Evolutionary conservation across 2,113 vertebrate genomes (phyloP).

Genomic region (Dolichallabes microphthalmus): DNA sequence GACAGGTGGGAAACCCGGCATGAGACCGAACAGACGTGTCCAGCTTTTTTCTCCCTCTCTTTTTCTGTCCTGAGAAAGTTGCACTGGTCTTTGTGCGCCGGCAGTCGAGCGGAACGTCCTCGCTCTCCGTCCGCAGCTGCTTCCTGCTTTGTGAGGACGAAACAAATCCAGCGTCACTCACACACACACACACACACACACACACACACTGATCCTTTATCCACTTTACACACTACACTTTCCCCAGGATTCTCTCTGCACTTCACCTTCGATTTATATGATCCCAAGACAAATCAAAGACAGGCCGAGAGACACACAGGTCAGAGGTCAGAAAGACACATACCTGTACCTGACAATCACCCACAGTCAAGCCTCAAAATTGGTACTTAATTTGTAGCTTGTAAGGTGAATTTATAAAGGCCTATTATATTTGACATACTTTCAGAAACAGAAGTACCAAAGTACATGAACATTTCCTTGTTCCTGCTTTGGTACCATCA

Average conservation of each 20-base stretch:
- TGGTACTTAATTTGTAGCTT: neutral
- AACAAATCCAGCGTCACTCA: slow-evolving; percentile 22
- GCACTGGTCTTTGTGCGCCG: slow-evolving; percentile 12
- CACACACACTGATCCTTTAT: slow-evolving; percentile 13
- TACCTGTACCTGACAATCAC: slow-evolving; percentile 9
- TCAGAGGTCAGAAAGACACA: slow-evolving; percentile 10
- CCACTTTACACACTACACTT: slow-evolving; percentile 2
- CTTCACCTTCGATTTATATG: slow-evolving; percentile 31
- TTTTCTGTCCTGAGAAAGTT: slow-evolving; percentile 29
- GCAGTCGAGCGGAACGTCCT: slow-evolving; percentile 21
- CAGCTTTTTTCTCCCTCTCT: neutral
- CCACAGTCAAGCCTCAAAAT: neutral
- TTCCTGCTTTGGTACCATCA: neutral
- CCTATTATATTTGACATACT: too few species aligned
- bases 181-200: slow-evolving; percentile 4
- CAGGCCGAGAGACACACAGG: neutral
- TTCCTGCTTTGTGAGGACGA: slow-evolving; percentile 33
- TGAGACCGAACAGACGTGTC: neutral
- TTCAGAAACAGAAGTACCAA: neutral
- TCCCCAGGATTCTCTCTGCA: slow-evolving; percentile 23
- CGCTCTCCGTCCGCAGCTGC: slow-evolving; percentile 24
- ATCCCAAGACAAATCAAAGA: neutral
- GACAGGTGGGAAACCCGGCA: neutral
- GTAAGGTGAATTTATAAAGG: neutral
- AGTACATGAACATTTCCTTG: neutral